Evolutionary conservation across 2,888 invertebrate species (phyloP), one percentile per base, ranked within the genome.

Genomic region (Heteromurus nitidus): DNA sequence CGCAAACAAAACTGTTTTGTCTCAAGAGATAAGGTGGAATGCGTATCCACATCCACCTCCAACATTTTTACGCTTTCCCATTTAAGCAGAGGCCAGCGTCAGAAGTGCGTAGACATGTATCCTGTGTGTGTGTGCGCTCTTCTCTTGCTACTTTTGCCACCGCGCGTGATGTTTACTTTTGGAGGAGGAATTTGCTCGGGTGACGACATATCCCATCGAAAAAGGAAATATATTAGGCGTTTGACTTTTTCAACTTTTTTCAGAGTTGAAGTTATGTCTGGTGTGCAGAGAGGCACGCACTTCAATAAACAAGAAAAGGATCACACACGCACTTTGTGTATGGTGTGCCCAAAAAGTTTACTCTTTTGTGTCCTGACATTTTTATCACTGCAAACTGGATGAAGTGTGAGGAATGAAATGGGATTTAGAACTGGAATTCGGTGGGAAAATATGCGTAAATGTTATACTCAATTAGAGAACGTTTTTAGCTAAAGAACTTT

Each of bases 391-490:
- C 44, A 44, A 65, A 44, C 44, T 44, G 44, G 24, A 42, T 65
- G 42, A 5, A 44, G 24, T 20, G 44, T 16, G 24, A 44, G 24
- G 55, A 7, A n/a, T 24, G 50, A 16, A 67, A 26, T 55, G 55
- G 44, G n/a, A 55, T 24, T 26, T 9, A n/a, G 26, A 55, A 11
- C 44, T n/a, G n/a, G 44, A 44, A n/a, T 36, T 42, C 11, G 20
- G 36, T 67, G 13, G 60, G n/a, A n/a, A n/a, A n/a, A n/a, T 28
- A 44, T 72, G 70, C 44, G 60, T 73, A 65, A 75, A 53, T n/a
- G 75, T 67, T 26, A 75, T 44, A 67, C 65, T 75, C 75, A 75
- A 75, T 75, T 75, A 75, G 67, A 64, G 64, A 28, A 31, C 42
- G 42, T 36, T 22, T 30, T 24, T n/a, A 55, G 2, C 22, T 20